These are phyloP conservation scores for Drosophila differens DNA, from an alignment of 2,888 invertebrate species.

Conservation along the genomic window DNA sequence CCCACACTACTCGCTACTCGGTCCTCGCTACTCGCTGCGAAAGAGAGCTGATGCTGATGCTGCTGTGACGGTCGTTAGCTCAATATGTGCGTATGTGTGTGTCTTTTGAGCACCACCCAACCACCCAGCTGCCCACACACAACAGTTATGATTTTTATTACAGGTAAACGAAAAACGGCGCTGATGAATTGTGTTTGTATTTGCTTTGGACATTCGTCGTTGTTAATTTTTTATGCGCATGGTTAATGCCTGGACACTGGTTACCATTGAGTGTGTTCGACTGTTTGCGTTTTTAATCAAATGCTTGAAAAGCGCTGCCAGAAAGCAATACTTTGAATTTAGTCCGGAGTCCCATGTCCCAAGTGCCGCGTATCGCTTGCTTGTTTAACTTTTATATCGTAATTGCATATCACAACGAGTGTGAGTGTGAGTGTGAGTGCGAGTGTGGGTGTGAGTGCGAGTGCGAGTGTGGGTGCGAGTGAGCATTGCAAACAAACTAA, in stretches of 20 bases:
- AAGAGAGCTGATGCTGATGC: conserved; percentile 1
- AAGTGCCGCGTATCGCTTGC: conserved; percentile 47
- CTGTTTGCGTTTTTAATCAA: conserved; percentile 84
- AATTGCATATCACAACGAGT: conserved; percentile 76
- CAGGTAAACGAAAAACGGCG: conserved; percentile 50
- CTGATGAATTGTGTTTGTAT: conserved; percentile 77
- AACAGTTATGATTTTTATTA: conserved; percentile 82
- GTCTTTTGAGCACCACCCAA: conserved; percentile 30
- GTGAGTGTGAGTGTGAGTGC: not conserved
- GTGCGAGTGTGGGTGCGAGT: not conserved
- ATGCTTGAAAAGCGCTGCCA: conserved; percentile 55
- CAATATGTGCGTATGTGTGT: conserved; percentile 72
- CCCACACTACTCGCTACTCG: not conserved
- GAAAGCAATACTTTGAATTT: conserved; percentile 22
- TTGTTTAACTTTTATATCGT: conserved; percentile 82
- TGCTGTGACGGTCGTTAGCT: conserved; percentile 74
- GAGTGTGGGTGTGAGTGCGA: not conserved
- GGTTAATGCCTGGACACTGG: conserved; percentile 38
- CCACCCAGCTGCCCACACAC: conserved; percentile 4
- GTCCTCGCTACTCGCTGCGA: not conserved
- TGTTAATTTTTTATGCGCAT: conserved; percentile 76
- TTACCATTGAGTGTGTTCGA: conserved; percentile 5
- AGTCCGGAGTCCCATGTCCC: not conserved
- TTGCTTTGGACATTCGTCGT: conserved; percentile 62
- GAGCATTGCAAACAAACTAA: conserved; percentile 76